phyloP scores from a whole-genome alignment of 2,888 invertebrate species.

The Heteromyza rotundicornis region DNA sequence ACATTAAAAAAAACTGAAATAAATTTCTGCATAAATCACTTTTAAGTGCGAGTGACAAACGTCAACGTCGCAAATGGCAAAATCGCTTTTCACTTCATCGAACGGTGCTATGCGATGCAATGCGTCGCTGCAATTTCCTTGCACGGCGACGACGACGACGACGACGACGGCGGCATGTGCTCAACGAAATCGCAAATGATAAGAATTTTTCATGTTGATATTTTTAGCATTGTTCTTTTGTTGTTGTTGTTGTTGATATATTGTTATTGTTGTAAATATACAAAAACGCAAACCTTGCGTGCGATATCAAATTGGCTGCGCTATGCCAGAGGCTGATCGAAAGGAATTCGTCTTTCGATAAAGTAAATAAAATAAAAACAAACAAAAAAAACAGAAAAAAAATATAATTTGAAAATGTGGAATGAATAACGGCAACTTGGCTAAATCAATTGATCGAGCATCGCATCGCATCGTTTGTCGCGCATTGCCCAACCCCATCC shows the following conservation, averaged over 20 bases:
- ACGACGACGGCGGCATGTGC: background rate
- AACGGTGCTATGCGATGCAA: background rate
- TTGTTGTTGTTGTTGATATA: too few relatives aligned
- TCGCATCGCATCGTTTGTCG: too few relatives aligned
- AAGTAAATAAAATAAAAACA: too few relatives aligned
- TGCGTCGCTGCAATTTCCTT: background rate
- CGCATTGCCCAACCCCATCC: too few relatives aligned
- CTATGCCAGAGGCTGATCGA: too few relatives aligned
- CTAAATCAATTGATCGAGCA: background rate
- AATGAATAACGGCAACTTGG: background rate
- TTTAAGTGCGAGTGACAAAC: conserved; percentile 54
- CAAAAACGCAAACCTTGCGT: too few relatives aligned
- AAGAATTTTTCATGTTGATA: background rate
- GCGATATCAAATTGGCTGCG: too few relatives aligned
- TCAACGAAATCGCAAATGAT: background rate
- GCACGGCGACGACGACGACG: too few relatives aligned
- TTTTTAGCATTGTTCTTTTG: background rate
- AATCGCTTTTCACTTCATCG: background rate
- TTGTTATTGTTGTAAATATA: too few relatives aligned
- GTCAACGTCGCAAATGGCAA: conserved; percentile 36
- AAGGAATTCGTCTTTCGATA: too few relatives aligned
- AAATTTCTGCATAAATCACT: conserved; percentile 57
- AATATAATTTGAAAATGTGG: background rate
- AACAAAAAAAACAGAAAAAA: background rate
- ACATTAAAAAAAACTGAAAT: conserved; percentile 33